These are phyloP conservation scores for Amphiprion ocellaris DNA, from an alignment of 2,113 vertebrate species.

Conservation along the genomic window DNA sequence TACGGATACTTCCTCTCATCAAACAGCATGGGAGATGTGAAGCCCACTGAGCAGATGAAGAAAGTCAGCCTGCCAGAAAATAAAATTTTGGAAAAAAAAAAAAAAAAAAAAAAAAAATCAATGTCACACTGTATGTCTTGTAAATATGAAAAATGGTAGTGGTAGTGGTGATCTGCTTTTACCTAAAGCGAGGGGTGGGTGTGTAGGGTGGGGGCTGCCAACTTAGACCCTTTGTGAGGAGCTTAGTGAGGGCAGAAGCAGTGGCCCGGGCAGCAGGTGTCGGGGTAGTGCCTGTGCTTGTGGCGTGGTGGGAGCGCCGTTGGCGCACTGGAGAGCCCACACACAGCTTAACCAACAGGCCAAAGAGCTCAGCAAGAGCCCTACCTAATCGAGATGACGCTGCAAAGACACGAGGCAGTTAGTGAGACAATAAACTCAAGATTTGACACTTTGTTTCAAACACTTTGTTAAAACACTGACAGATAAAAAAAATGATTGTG, in stretches of 20 bases:
- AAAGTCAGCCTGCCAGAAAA: conserved; percentile 88
- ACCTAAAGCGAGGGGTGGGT: conserved; percentile 95
- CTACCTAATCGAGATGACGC: conserved; percentile 93
- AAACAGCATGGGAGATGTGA: conserved; percentile 96
- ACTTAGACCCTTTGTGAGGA: conserved; percentile 94
- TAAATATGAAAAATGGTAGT: neutral
- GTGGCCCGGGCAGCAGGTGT: conserved; percentile 93
- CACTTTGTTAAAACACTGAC: neutral
- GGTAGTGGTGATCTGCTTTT: conserved; percentile 2
- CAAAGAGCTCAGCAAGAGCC: conserved; percentile 94
- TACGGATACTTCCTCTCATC: conserved; percentile 96
- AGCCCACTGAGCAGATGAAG: conserved; percentile 96
- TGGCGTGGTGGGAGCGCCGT: conserved; percentile 92
- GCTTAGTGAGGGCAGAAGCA: conserved; percentile 93
- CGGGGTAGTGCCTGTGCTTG: conserved; percentile 92
- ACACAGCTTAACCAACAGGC: conserved; percentile 93
- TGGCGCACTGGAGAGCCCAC: conserved; percentile 95
- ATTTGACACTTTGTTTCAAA: neutral
- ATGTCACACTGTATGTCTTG: neutral
- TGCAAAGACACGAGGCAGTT: conserved; percentile 58
- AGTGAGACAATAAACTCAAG: neutral
- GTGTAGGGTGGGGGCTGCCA: conserved; percentile 96
- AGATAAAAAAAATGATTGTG: neutral
- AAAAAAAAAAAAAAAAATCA: neutral
- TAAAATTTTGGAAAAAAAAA: neutral